Base-by-base conservation (phyloP, 1,140 invertebrate genomes). In the Thaumatotibia leucotreta region DNA sequence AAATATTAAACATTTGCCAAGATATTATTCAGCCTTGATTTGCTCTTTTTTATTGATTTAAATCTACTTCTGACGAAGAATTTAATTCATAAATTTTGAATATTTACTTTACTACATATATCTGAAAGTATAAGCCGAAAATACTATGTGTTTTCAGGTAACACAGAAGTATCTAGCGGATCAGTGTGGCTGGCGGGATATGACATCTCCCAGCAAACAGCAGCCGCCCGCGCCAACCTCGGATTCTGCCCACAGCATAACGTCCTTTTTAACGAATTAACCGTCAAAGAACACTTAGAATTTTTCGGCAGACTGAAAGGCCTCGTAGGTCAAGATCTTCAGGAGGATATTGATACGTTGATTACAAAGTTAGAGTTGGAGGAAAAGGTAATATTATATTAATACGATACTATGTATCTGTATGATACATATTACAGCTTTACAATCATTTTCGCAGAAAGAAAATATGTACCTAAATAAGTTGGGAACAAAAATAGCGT, bases 241-340 rank as follows among this genome's bases (percentile, higher is more conserved):
- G 97, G 97, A 4, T 91, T 98, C 4, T 99, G 98, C 89, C 98
- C 98, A 8, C 98, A 99, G 86, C 97, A 99, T 83, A 97, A 99
- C 87, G 95, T 99, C 66, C 92, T 99, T 0, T 98, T 99, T 84
- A 95, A 97, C 64, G 95, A 97, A 74, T 91, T 99, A 50, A 98
- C 96, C 14, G 97, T 99, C 0, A 91, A 93, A 24, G 96, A 99
- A 88, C 98, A 99, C 89, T 92, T 99, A 6, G 91, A 95, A 65
- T 98, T 98, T 88, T 99, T 97, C 84, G 94, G 95, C 72, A 91
- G 94, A 82, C 92, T 96, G 77, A 94, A 94, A 94, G 97, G 94
- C 49, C 94, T 95, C 74, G 83, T 92, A 54, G 87, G 92, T 0
- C 49, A 77, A 22, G 82, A 88, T 23, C 82, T 93, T 9, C 61